Evolutionary conservation across 2,888 invertebrate species (phyloP).

Genomic region (Cantharis lateralis): DNA sequence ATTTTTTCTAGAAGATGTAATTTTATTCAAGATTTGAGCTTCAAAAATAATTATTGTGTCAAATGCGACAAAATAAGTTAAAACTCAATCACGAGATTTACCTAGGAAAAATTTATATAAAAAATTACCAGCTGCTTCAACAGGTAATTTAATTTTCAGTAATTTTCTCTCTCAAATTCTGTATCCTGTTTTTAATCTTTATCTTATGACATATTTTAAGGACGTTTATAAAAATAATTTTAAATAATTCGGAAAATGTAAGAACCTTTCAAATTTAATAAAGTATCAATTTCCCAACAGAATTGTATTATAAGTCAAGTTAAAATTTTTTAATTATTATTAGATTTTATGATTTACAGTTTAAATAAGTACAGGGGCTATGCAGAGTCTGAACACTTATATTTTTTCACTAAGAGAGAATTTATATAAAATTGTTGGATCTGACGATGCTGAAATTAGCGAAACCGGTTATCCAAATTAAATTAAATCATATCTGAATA

Average conservation of each 20-base stretch:
- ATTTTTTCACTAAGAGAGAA: no score
- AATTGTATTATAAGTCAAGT: neutral
- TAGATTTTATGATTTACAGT: neutral
- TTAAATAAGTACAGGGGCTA: no score
- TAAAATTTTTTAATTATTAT: neutral
- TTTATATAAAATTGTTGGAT: no score
- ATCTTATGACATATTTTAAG: neutral
- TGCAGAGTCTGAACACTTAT: no score
- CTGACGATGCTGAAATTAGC: no score
- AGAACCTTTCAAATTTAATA: neutral
- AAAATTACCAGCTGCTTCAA: neutral
- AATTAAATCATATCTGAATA: no score
- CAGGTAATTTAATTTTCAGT: neutral
- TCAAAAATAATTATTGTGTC: neutral
- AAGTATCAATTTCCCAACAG: neutral
- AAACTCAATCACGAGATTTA: neutral
- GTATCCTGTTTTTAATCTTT: neutral
- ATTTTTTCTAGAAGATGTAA: neutral
- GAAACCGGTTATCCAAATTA: no score
- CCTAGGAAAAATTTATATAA: neutral
- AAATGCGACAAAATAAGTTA: neutral
- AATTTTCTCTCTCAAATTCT: neutral
- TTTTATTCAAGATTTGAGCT: neutral
- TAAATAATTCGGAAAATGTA: neutral
- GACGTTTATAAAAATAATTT: neutral